Conservation (phyloP, 2,113 vertebrate genomes). For the Crocuta crocuta region DNA sequence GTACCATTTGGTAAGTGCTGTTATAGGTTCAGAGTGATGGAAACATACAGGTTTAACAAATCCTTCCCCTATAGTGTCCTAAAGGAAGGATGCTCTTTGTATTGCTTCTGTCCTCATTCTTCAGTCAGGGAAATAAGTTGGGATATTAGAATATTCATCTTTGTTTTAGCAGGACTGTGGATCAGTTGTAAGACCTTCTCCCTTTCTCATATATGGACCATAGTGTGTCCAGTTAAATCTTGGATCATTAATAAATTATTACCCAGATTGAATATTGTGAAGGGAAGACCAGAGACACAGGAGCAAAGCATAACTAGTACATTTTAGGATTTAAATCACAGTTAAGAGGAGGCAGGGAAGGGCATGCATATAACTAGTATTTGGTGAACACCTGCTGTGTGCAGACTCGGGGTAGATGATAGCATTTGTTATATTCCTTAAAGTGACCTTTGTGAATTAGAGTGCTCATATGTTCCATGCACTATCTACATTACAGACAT, state of each 20-base stretch:
- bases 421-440: background rate
- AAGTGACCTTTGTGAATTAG: background rate
- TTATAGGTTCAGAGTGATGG: background rate
- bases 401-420: background rate
- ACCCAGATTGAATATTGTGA: background rate
- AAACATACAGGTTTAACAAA: background rate
- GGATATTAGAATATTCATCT: background rate
- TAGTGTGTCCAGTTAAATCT: background rate
- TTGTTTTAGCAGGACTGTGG: background rate
- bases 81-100: background rate
- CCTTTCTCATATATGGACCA: background rate
- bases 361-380: background rate
- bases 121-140: background rate
- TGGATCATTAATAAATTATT: background rate
- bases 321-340: background rate
- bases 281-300: background rate
- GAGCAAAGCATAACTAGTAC: background rate
- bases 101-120: background rate
- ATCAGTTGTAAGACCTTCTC: background rate
- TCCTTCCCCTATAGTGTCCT: background rate
- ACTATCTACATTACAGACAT: background rate
- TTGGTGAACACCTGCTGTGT: background rate
- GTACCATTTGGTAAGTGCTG: background rate
- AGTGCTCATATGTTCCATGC: background rate
- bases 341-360: background rate